These are phyloP conservation scores for Anthonomus grandis DNA, from an alignment of 1,140 invertebrate genomes.

Conservation along the genomic window DNA sequence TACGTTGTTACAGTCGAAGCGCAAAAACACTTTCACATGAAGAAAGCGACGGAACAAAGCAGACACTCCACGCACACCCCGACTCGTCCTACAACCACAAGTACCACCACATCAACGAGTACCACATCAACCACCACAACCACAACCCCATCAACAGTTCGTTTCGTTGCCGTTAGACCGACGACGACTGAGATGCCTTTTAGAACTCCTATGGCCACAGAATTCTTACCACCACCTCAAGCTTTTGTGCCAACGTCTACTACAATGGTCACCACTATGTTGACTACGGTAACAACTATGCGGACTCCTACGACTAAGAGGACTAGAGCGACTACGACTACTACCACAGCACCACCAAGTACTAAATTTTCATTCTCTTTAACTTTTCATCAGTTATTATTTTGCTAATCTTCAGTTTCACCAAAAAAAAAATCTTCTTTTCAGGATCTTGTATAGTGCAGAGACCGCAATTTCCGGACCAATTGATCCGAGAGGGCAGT, in stretches of 20 bases:
- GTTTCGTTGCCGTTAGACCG: conserved; percentile 17
- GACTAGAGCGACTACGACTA: conserved; percentile 56
- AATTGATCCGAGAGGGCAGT: conserved; percentile 69
- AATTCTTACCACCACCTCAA: conserved; percentile 42
- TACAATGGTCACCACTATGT: conserved; percentile 45
- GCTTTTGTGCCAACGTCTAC: conserved; percentile 42
- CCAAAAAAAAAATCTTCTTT: conserved; percentile 13
- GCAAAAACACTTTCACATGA: conserved; percentile 82
- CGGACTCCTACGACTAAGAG: conserved; percentile 55
- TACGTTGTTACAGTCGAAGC: conserved; percentile 77
- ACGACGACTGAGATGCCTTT: conserved; percentile 38
- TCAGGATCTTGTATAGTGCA: conserved; percentile 76
- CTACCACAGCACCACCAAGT: conserved; percentile 67
- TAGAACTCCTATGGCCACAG: conserved; percentile 37
- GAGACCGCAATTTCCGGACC: conserved; percentile 68
- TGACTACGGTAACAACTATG: conserved; percentile 52
- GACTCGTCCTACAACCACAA: conserved; percentile 40
- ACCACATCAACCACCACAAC: conserved; percentile 24
- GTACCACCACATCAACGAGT: conserved; percentile 31
- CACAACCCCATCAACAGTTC: conserved; percentile 27
- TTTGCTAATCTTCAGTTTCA: too few relatives aligned
- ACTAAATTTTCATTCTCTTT: conserved; percentile 45
- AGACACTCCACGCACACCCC: conserved; percentile 52
- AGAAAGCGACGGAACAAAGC: conserved; percentile 53
- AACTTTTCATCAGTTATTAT: background rate